Evolutionary conservation across 2,113 vertebrate species (phyloP).

Genomic region (Anser brachyrhynchus): DNA sequence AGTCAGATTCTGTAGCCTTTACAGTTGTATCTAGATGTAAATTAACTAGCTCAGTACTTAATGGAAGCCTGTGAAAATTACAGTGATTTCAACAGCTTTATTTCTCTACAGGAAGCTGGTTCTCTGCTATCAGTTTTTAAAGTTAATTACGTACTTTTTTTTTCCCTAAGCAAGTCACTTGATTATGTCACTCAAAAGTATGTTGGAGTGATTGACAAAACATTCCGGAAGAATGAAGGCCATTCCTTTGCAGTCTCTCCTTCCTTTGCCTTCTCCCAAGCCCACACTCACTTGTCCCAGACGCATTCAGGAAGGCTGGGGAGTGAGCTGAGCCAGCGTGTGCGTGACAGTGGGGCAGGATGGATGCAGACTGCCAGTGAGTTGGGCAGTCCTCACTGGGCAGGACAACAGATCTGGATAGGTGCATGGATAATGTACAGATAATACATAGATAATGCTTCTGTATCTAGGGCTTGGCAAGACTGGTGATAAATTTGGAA

Average conservation of each 20-base stretch:
- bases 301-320: neutral
- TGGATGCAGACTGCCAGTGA: neutral
- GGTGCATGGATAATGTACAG: neutral
- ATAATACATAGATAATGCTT: neutral
- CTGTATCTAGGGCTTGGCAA: neutral
- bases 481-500: neutral
- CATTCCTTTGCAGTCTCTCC: neutral
- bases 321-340: neutral
- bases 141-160: neutral
- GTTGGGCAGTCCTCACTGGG: neutral
- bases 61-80: constrained; percentile 21
- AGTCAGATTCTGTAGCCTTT: neutral
- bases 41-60: constrained; percentile 20
- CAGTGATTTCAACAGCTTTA: neutral
- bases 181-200: neutral
- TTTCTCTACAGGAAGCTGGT: neutral
- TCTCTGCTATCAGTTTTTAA: constrained; percentile 17
- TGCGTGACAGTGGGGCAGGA: neutral
- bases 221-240: neutral
- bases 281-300: neutral
- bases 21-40: neutral
- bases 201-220: neutral
- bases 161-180: neutral
- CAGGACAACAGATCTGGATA: neutral
- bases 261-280: neutral